phyloP scores from a whole-genome alignment of 2,113 vertebrate genomes.

The Smithornis capensis region DNA sequence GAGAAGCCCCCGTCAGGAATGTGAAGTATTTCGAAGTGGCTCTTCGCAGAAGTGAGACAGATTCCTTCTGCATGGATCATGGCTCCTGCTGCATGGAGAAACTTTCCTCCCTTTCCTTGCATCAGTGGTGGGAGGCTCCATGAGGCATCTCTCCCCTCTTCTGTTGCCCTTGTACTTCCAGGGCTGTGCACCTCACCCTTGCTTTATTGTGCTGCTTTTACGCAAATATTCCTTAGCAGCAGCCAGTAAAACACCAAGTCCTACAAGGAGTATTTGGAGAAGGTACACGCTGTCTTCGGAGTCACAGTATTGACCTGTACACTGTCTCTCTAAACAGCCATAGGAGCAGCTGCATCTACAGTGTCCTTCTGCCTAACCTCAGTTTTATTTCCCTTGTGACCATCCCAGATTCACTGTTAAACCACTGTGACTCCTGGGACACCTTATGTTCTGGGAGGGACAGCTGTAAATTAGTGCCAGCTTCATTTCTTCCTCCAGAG shows the following conservation, averaged over 20 bases:
- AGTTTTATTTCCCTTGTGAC: not conserved
- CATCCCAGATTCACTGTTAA: not conserved
- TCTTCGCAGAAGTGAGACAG: conserved; percentile 32
- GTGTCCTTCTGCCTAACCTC: not conserved
- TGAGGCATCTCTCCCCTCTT: not conserved
- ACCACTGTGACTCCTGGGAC: not conserved
- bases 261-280: not conserved
- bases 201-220: not conserved
- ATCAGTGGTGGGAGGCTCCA: not conserved
- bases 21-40: conserved; percentile 12
- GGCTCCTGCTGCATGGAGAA: not conserved
- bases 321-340: not conserved
- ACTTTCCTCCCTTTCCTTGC: not conserved
- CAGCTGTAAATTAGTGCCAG: not conserved
- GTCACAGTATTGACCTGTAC: rapidly evolving
- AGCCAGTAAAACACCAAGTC: not conserved
- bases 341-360: not conserved
- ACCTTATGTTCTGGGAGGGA: not conserved
- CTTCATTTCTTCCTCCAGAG: not conserved
- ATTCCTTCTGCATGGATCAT: conserved; percentile 22
- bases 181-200: not conserved
- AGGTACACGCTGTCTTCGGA: not conserved
- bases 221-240: not conserved
- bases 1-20: not conserved
- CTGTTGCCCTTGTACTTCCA: not conserved